Conservation (phyloP, 2,888 invertebrate species). For the Vesta saturnalis region DNA sequence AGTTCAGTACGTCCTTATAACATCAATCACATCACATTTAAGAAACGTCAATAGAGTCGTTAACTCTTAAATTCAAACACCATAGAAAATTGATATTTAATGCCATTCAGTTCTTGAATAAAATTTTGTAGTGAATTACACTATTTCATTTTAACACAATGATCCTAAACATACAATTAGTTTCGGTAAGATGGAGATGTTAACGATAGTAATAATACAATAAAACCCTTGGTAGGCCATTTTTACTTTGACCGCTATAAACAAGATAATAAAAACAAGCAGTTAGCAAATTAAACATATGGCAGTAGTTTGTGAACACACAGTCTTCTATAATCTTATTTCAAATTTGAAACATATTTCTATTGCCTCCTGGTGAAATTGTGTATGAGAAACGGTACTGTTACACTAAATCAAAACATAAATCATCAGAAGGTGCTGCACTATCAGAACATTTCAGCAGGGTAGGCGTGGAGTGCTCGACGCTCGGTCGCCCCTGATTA, state of each 20-base stretch:
- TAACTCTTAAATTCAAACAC: constrained; percentile 18
- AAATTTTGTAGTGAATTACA: constrained; percentile 24
- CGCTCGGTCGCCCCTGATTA: constrained; percentile 51
- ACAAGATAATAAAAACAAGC: constrained; percentile 2
- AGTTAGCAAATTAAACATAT: neutral
- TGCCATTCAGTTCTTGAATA: constrained; percentile 23
- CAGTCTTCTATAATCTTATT: neutral
- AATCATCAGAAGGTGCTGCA: constrained; percentile 43
- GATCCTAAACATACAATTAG: constrained; percentile 48
- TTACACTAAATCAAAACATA: constrained; percentile 39
- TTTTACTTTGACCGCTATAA: neutral
- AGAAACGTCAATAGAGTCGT: neutral
- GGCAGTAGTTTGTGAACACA: neutral
- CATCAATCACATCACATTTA: neutral
- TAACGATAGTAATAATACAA: constrained; percentile 40
- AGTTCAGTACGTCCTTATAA: neutral
- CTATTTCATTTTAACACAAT: constrained; percentile 36
- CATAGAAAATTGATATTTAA: constrained; percentile 29
- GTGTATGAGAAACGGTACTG: constrained; percentile 36
- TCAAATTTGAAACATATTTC: constrained; percentile 21
- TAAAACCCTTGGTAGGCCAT: constrained; percentile 3
- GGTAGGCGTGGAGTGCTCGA: constrained; percentile 48
- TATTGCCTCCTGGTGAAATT: constrained; percentile 29
- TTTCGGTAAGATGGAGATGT: constrained; percentile 46
- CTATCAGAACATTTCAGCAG: constrained; percentile 51